phyloP scores from a whole-genome alignment of 2,888 invertebrate species.

The Agrotis segetum region DNA sequence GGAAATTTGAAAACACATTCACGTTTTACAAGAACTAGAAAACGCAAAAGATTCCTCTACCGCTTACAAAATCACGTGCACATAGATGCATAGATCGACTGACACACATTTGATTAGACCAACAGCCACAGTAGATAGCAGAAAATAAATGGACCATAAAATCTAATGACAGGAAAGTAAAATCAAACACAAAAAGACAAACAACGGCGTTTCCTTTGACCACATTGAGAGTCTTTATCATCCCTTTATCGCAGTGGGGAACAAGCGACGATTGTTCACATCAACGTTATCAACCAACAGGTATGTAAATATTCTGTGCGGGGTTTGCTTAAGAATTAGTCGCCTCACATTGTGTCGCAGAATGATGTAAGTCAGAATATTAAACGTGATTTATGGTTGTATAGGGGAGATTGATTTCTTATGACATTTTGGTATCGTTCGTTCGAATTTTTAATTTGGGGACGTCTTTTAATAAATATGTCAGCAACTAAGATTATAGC shows the following conservation, averaged over 20 bases:
- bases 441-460: too few relatives aligned
- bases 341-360: constrained; percentile 60
- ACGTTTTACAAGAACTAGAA: background rate
- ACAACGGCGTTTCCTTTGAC: constrained; percentile 86
- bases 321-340: constrained; percentile 79
- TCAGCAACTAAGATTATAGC: background rate
- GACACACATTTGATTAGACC: constrained; percentile 62
- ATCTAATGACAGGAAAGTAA: constrained; percentile 78
- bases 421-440: background rate
- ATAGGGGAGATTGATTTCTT: constrained; percentile 56
- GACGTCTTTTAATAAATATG: background rate
- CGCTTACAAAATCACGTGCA: constrained; percentile 34
- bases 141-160: constrained; percentile 66
- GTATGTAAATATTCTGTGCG: constrained; percentile 76
- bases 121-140: constrained; percentile 59
- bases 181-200: constrained; percentile 77
- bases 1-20: background rate
- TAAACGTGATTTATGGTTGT: constrained; percentile 54
- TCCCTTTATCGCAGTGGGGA: constrained; percentile 77
- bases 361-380: constrained; percentile 63
- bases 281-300: constrained; percentile 75
- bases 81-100: constrained; percentile 48
- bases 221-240: constrained; percentile 80
- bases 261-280: constrained; percentile 81
- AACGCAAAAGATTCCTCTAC: constrained; percentile 1